Evolutionary conservation across 2,888 invertebrate genomes (phyloP).

Genomic region (Linnaemya vulpina): DNA sequence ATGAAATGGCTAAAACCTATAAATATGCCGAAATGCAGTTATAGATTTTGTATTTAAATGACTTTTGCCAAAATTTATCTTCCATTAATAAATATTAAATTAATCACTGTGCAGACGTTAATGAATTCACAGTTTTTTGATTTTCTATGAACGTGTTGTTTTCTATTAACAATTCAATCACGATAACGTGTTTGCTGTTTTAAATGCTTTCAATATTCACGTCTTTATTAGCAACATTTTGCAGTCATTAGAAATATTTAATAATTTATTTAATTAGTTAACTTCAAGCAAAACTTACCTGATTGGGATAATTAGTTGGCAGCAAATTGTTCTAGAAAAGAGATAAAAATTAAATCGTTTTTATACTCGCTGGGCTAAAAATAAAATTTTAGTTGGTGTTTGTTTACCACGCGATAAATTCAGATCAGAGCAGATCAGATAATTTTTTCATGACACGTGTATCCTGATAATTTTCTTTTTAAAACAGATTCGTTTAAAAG

Average conservation of each 20-base stretch:
- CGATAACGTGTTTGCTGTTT: neutral
- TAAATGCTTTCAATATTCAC: neutral
- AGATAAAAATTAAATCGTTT: too few species aligned
- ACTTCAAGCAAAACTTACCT: neutral
- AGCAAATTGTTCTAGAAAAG: too few species aligned
- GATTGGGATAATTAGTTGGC: neutral
- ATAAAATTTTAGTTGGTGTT: too few species aligned
- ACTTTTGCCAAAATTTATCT: neutral
- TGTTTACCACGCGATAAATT: too few species aligned
- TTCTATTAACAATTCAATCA: slow-evolving; percentile 1
- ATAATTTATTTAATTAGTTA: neutral
- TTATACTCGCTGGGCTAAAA: too few species aligned
- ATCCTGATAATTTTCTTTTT: too few species aligned
- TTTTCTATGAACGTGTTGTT: neutral
- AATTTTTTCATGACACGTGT: too few species aligned
- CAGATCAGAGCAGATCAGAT: too few species aligned
- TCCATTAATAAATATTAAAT: slow-evolving; percentile 22
- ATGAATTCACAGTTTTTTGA: slow-evolving; percentile 2
- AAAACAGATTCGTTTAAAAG: too few species aligned
- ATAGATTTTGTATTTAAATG: slow-evolving; percentile 14
- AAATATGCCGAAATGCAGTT: slow-evolving; percentile 42
- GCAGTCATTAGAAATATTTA: neutral
- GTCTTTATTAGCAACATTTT: neutral
- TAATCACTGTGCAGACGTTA: slow-evolving; percentile 19
- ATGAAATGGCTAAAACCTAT: neutral